Evolutionary conservation across 2,113 vertebrate genomes (phyloP).

Genomic region (Falco punctatus): DNA sequence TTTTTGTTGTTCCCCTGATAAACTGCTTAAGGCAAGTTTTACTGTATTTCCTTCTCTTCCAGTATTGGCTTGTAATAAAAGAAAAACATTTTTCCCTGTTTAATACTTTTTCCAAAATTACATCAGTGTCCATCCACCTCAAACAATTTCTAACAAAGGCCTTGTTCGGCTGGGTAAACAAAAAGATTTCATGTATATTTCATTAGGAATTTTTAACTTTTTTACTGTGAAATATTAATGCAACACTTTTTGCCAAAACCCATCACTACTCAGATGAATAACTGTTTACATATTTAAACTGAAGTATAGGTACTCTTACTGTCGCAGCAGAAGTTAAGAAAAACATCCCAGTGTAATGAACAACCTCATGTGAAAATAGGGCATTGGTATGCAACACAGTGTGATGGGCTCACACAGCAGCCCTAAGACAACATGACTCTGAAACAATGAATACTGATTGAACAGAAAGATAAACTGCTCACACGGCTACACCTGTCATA

Average conservation of each 20-base stretch:
- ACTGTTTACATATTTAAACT: not conserved
- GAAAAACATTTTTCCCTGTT: conserved; percentile 47
- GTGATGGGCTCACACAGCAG: not conserved
- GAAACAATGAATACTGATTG: not conserved
- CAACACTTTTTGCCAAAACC: not conserved
- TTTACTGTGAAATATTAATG: not conserved
- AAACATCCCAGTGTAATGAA: not conserved
- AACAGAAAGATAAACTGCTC: not conserved
- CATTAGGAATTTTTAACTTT: not conserved
- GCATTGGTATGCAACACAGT: not conserved
- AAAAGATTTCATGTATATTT: conserved; percentile 35
- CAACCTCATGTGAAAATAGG: not conserved
- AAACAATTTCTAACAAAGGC: conserved; percentile 44
- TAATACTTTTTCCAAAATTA: conserved; percentile 55
- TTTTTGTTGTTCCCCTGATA: conserved; percentile 16
- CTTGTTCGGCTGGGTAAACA: conserved; percentile 62
- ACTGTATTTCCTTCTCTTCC: conserved; percentile 48
- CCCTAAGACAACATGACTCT: not conserved
- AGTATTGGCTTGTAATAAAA: conserved; percentile 60
- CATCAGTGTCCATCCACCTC: conserved; percentile 37
- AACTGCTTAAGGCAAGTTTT: conserved; percentile 27
- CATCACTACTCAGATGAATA: not conserved
- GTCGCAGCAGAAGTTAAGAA: not conserved
- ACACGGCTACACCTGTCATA: not conserved
- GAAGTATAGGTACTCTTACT: not conserved